Base-by-base conservation (phyloP, 1,140 invertebrate genomes). In the Tetramorium alpestre region DNA sequence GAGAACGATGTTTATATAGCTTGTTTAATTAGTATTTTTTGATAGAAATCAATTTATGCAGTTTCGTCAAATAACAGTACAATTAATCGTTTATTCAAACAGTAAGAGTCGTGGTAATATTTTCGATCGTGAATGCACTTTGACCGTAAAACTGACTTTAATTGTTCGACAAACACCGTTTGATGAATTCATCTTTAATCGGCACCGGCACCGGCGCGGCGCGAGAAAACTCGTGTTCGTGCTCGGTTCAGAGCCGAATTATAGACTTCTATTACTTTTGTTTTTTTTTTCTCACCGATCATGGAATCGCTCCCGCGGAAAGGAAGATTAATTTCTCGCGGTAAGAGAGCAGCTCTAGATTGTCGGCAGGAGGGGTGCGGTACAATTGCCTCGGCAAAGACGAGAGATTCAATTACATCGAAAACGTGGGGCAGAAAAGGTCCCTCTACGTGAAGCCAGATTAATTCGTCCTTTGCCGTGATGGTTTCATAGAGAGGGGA, bases 351-450 rank as follows among this genome's bases (percentile, higher is more conserved):
- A 88, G 88, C 77, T 65, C 78, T 88, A 89, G 87, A 90, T 90
- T 90, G 75, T 88, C 70, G 58, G 84, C 11, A 16, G 60, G 60
- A 58, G 51, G 51, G 65, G 85, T 78, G 73, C 47, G 84, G 91
- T 82, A 90, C 88, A 91, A 92, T 92, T 92, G 90, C 90, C 90
- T 86, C 67, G 88, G 90, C 87, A 91, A 89, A 90, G 90, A 90
- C 88, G 88, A 90, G 90, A 92, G 91, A 92, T 92, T 92, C 91
- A 91, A 92, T 92, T 92, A 92, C 90, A 90, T 92, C 88, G 90
- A 88, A 91, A 92, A 92, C 89, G 90, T 85, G 84, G 88, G 85
- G 87, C 84, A 89, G 88, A 87, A 90, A 80, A 85, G 87, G 84
- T 82, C 75, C 76, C 72, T 77, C 86, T 86, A 78, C 80, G 87